Evolutionary conservation across 2,888 invertebrate genomes (phyloP), one percentile per base, ranked within the genome.

Genomic region (Augiades crinisus): DNA sequence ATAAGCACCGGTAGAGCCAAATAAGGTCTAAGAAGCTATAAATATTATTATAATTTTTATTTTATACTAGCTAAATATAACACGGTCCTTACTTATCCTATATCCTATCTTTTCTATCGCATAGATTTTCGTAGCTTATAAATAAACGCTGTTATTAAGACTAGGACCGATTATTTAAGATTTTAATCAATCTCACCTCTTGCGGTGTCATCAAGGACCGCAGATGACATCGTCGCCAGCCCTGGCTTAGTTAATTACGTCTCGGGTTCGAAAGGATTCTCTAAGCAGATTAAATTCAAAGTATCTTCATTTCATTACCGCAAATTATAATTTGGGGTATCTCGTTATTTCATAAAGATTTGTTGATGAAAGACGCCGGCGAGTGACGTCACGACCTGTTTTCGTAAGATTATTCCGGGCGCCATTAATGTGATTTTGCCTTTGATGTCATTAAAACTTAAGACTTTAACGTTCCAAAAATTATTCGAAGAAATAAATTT

Each of bases 281-380:
- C 59, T 58, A 56, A 56, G 57, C 54, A 58, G 60, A 61, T 64
- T 59, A 58, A 58, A 55, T 56, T 55, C 56, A 54, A 60, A 62
- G 61, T 54, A 51, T 63, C 58, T 58, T 57, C 56, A 57, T 62
- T 65, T 62, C 59, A 65, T 67, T 65, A 61, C 57, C 43, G 54
- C 53, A 54, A 58, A 63, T 60, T 55, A 56, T 58, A 61, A 60
- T 59, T 58, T 54, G 54, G 44, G 38, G 47, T 44, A 50, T 52
- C 47, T 52, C 47, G 41, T 54, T 55, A 50, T 50, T 53, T 38
- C 47, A 47, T 53, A 49, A 54, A n/a, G n/a, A 44, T 54, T 46
- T 44, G 50, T 50, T 44, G 50, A 44, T 50, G 27, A 50, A 50
- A 50, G 43, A 37, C 41, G 34, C 40, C 41, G 31, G 49, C 40